Percentiles rank a stretch among this genome's conserved stretches.
phyloP scores from a whole-genome alignment of 2,113 vertebrate species.

The Colistium nudipinnis region DNA sequence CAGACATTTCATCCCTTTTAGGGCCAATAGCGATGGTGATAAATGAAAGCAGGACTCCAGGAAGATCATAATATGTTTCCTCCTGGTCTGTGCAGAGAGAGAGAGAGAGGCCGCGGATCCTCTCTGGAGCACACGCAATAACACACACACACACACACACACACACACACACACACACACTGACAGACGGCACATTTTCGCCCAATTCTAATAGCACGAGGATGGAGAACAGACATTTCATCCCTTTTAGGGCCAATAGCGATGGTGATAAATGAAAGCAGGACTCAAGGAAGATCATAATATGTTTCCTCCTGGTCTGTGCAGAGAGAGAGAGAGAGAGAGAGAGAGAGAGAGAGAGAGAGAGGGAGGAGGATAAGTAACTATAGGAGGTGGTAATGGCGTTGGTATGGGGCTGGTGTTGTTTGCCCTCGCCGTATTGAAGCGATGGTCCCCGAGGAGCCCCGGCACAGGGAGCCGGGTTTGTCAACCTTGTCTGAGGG shows the following conservation, averaged over 20 bases:
- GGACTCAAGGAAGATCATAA: slow-evolving; percentile 72
- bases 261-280: slow-evolving; percentile 76
- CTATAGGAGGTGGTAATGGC: slow-evolving; percentile 75
- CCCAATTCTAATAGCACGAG: slow-evolving; percentile 73
- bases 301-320: slow-evolving; percentile 64
- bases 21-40: slow-evolving; percentile 71
- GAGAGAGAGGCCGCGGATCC: too few species aligned
- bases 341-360: slow-evolving; percentile 42
- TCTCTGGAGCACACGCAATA: too few species aligned
- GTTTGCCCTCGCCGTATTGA: slow-evolving; percentile 78
- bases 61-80: slow-evolving; percentile 74
- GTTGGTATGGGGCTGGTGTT: slow-evolving; percentile 76
- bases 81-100: slow-evolving; percentile 62
- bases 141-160: not conserved
- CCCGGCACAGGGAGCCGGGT: slow-evolving; percentile 73
- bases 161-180: not conserved
- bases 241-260: slow-evolving; percentile 73
- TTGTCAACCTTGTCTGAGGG: slow-evolving; percentile 82
- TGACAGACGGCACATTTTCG: slow-evolving; percentile 36
- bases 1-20: slow-evolving; percentile 78
- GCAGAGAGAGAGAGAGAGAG: slow-evolving; percentile 60
- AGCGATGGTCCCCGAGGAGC: slow-evolving; percentile 77
- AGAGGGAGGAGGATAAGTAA: slow-evolving; percentile 70
- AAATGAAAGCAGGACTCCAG: slow-evolving; percentile 72
- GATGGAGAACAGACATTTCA: slow-evolving; percentile 76